phyloP scores from a whole-genome alignment of 1,140 invertebrate genomes.

The Bombus superbus region DNA sequence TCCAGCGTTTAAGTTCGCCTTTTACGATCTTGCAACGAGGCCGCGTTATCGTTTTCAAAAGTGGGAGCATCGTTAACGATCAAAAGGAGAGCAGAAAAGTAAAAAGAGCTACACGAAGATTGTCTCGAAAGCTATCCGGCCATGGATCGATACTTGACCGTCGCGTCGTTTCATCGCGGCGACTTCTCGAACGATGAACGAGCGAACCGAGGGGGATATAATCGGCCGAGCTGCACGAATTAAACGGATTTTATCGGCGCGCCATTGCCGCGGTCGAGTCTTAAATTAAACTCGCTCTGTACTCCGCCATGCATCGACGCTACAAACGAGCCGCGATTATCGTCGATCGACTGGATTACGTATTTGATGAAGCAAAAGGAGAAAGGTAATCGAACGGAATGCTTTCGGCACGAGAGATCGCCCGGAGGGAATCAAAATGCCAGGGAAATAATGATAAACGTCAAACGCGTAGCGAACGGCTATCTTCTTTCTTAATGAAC shows the following conservation, averaged over 20 bases:
- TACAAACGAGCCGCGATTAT: slow-evolving; percentile 50
- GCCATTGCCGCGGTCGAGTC: slow-evolving; percentile 21
- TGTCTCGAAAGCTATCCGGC: neutral
- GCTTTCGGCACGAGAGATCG: neutral
- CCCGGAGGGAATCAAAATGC: slow-evolving; percentile 3
- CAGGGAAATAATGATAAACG: slow-evolving; percentile 5
- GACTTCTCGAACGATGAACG: slow-evolving; percentile 23
- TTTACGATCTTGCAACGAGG: too few species aligned
- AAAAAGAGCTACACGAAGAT: neutral
- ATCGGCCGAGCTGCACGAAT: slow-evolving; percentile 29
- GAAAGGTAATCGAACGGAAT: slow-evolving; percentile 31
- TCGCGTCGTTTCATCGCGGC: neutral
- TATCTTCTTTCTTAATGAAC: neutral
- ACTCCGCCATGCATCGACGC: neutral
- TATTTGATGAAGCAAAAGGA: slow-evolving; percentile 32
- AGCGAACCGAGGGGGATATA: slow-evolving; percentile 2
- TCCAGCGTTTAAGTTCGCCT: too few species aligned
- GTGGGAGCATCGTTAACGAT: neutral
- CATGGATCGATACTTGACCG: slow-evolving; percentile 30
- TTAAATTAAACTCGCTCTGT: slow-evolving; percentile 58
- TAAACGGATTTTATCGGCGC: slow-evolving; percentile 53
- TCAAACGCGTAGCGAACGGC: neutral
- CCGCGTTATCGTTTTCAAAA: neutral
- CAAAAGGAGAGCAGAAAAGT: neutral
- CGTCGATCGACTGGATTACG: slow-evolving; percentile 42